These are phyloP conservation scores for Parazoanthus darwini DNA, from an alignment of 92 coral and sea anemone species.

Conservation along the genomic window DNA sequence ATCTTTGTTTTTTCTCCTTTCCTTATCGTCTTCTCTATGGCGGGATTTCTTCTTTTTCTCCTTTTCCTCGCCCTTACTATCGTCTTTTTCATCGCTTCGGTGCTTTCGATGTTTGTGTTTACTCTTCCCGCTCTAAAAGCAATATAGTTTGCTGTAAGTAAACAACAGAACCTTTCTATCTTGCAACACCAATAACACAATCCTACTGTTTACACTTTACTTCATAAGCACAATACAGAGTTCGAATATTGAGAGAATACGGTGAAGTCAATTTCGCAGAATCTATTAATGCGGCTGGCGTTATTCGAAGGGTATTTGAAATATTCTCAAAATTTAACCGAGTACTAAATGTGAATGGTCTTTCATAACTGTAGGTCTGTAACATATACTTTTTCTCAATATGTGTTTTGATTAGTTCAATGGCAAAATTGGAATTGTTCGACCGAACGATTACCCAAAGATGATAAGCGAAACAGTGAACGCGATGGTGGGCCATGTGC, in stretches of 20 bases:
- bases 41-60: slow-evolving; percentile 71
- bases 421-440: too few species aligned
- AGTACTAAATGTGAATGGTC: too few species aligned
- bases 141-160: not conserved
- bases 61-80: slow-evolving; percentile 57
- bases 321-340: too few species aligned
- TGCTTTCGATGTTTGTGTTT: slow-evolving; percentile 77
- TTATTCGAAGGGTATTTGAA: too few species aligned
- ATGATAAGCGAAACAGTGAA: not conserved
- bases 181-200: not conserved
- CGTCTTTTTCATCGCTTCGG: slow-evolving; percentile 62
- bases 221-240: not conserved
- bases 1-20: slow-evolving; percentile 64
- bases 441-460: too few species aligned
- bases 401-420: too few species aligned
- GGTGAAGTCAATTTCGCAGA: too few species aligned
- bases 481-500: not conserved
- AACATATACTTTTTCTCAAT: too few species aligned
- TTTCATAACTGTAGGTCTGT: too few species aligned
- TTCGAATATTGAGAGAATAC: not conserved
- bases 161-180: not conserved
- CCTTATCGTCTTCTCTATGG: slow-evolving; percentile 69
- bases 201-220: too few species aligned
- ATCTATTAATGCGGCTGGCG: too few species aligned
- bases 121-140: slow-evolving; percentile 66